Conservation (phyloP, 1,140 invertebrate species). For the Antheraea pernyi region DNA sequence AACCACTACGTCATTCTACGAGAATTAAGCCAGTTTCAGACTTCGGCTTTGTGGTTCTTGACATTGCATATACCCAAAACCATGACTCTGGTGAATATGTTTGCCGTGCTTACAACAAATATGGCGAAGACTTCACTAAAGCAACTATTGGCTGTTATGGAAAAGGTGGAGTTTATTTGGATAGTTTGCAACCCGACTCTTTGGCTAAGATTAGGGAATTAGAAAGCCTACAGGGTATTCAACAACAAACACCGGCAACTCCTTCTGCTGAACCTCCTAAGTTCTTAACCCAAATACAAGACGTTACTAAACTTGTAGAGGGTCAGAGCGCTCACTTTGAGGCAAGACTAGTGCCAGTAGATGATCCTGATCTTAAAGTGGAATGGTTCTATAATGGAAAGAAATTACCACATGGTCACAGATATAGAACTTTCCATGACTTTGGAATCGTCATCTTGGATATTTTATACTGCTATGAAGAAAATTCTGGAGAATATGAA, state of each 20-base stretch:
- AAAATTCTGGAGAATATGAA: constrained; percentile 96
- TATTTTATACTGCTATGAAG: constrained; percentile 97
- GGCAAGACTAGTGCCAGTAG: constrained; percentile 92
- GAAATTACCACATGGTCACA: constrained; percentile 94
- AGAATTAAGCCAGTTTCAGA: constrained; percentile 97
- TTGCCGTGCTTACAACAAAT: constrained; percentile 93
- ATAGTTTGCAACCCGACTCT: constrained; percentile 96
- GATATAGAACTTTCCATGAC: constrained; percentile 97
- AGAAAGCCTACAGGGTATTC: constrained; percentile 84
- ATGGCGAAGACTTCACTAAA: constrained; percentile 93
- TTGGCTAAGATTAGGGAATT: constrained; percentile 93
- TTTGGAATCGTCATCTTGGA: constrained; percentile 98
- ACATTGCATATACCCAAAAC: constrained; percentile 95
- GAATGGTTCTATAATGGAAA: constrained; percentile 98
- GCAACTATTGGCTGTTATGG: constrained; percentile 91
- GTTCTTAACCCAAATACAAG: constrained; percentile 92
- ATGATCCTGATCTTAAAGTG: constrained; percentile 95
- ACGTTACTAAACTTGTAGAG: constrained; percentile 91
- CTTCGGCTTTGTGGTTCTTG: constrained; percentile 97
- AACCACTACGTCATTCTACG: constrained; percentile 91
- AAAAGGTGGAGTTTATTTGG: constrained; percentile 93
- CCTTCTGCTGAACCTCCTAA: constrained; percentile 90
- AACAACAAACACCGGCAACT: constrained; percentile 81
- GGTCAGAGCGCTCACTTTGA: constrained; percentile 97
- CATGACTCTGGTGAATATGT: constrained; percentile 97